Conservation (phyloP, 2,797 vertebrate genomes). For the Neosalanx taihuensis region DNA sequence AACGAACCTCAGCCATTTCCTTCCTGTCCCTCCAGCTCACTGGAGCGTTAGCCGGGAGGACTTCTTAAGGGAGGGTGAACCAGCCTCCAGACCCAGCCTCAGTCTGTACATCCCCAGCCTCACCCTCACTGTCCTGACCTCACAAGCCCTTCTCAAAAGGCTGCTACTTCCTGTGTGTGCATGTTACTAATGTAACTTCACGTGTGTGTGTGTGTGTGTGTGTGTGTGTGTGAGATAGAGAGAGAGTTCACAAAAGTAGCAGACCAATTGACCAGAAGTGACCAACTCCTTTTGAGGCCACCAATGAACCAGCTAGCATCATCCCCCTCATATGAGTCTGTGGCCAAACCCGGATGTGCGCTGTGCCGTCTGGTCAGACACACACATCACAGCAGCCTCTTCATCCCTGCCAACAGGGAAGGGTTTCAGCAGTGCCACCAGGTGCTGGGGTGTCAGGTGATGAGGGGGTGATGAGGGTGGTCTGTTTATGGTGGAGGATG, state of each 20-base stretch:
- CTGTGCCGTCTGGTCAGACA: neutral
- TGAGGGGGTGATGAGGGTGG: constrained; percentile 50
- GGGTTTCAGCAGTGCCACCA: constrained; percentile 53
- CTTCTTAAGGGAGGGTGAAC: neutral
- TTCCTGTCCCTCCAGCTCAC: neutral
- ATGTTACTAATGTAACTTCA: neutral
- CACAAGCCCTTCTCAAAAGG: no score
- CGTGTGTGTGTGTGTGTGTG: neutral
- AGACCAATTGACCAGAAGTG: neutral
- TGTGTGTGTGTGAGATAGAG: neutral
- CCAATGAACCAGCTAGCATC: no score
- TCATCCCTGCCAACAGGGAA: constrained; percentile 47
- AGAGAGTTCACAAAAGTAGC: neutral
- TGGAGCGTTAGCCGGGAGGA: neutral
- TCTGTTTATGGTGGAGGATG: constrained; percentile 28
- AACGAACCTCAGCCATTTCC: neutral
- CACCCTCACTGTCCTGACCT: no score
- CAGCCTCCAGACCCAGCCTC: no score
- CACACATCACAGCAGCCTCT: neutral
- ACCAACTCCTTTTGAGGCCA: no score
- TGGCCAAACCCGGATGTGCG: neutral
- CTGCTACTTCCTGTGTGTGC: no score
- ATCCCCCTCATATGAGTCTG: no score
- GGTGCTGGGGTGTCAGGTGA: constrained; percentile 45
- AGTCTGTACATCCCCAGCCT: no score